These are phyloP conservation scores for Neotoma lepida DNA, from an alignment of 2,113 vertebrate species.

Conservation along the genomic window DNA sequence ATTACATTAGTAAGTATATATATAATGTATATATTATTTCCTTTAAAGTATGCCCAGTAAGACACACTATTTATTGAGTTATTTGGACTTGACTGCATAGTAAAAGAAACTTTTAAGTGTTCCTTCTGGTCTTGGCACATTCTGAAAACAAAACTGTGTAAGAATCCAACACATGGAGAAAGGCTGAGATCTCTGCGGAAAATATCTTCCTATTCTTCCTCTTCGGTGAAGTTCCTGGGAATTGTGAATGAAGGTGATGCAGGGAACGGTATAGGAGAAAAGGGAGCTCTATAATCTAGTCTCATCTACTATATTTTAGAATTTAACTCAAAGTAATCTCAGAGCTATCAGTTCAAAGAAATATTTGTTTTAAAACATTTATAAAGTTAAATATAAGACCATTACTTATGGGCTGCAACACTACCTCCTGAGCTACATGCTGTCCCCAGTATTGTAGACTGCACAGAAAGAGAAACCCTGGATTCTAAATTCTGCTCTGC, in stretches of 20 bases:
- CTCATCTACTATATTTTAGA: not conserved
- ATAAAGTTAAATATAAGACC: not conserved
- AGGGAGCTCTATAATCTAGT: not conserved
- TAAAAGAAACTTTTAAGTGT: not conserved
- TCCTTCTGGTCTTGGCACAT: not conserved
- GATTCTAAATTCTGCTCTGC: not conserved
- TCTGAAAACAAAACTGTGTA: not conserved
- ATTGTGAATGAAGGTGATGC: not conserved
- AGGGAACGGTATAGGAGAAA: not conserved
- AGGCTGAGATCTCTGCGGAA: not conserved
- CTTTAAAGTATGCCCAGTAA: not conserved
- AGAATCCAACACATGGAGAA: not conserved
- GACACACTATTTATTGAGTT: not conserved
- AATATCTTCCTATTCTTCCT: not conserved
- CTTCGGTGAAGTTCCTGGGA: not conserved
- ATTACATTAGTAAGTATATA: not conserved
- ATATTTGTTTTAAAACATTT: constrained; percentile 36
- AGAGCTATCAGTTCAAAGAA: not conserved
- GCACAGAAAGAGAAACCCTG: not conserved
- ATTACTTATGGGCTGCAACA: not conserved
- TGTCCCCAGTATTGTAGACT: not conserved
- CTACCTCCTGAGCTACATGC: not conserved
- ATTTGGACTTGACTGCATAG: not conserved
- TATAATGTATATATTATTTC: not conserved
- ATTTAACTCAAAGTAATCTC: not conserved